Percentiles rank a stretch among this genome's conserved stretches.
These are phyloP conservation scores for Isurus oxyrinchus DNA, from an alignment of 2,113 vertebrate genomes.

Conservation along the genomic window DNA sequence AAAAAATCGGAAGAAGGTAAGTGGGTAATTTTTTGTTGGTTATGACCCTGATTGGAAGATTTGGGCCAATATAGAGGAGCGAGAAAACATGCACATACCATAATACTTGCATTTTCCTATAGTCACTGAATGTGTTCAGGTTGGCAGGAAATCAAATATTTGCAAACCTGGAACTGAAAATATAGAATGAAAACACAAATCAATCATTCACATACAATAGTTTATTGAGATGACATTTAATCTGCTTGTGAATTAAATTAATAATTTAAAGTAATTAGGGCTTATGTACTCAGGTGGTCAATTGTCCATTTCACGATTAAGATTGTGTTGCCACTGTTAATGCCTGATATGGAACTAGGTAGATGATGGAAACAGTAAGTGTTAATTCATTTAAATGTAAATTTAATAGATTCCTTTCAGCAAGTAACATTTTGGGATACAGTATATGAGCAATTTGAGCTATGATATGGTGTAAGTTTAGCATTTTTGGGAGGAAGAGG, in stretches of 20 bases:
- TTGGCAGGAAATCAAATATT: constrained; percentile 1
- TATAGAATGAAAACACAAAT: not conserved
- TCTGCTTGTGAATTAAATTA: not conserved
- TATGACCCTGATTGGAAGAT: no score
- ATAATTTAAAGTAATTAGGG: not conserved
- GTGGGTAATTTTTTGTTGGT: no score
- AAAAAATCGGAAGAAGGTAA: no score
- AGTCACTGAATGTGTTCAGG: not conserved
- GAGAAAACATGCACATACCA: not conserved
- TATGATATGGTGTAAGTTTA: not conserved
- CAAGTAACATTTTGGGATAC: not conserved
- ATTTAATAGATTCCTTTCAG: not conserved
- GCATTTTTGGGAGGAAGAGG: not conserved
- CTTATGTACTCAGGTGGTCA: not conserved
- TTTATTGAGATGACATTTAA: not conserved
- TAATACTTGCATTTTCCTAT: not conserved
- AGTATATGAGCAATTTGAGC: not conserved
- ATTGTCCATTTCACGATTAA: not conserved
- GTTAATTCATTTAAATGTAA: not conserved
- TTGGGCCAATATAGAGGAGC: not conserved
- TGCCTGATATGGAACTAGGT: not conserved
- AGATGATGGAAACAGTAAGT: not conserved
- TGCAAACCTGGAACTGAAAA: not conserved
- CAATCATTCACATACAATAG: not conserved
- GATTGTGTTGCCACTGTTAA: not conserved